These are phyloP conservation scores for Mustela erminea DNA, from an alignment of 2,797 vertebrate genomes.

Conservation along the genomic window DNA sequence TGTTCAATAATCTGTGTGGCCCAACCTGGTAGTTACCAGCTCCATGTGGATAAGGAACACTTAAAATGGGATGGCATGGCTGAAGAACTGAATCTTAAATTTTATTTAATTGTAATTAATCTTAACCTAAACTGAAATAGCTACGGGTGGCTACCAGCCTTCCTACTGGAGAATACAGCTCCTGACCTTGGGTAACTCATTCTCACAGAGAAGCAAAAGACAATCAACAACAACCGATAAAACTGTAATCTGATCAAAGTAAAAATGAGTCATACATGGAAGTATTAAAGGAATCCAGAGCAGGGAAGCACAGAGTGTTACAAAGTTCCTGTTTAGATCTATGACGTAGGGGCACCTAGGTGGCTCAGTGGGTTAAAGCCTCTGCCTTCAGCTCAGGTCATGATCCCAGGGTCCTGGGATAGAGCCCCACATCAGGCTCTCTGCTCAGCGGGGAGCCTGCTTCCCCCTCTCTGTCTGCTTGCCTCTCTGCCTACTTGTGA, in stretches of 20 bases:
- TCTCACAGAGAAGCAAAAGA: neutral
- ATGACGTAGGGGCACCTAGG: neutral
- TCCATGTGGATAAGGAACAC: neutral
- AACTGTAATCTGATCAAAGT: neutral
- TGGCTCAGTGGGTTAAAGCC: too few species aligned
- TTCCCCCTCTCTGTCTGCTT: too few species aligned
- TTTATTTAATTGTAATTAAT: constrained; percentile 37
- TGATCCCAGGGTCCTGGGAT: too few species aligned
- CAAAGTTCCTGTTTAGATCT: neutral
- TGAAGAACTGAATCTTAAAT: neutral
- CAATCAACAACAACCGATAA: neutral
- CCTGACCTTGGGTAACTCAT: neutral
- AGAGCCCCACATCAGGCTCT: too few species aligned
- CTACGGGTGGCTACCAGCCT: neutral
- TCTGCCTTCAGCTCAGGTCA: too few species aligned
- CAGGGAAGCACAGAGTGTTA: neutral
- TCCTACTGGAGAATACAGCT: neutral
- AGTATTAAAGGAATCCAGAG: neutral
- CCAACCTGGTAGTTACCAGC: neutral
- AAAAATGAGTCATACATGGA: neutral
- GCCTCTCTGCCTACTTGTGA: too few species aligned
- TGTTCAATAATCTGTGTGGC: neutral
- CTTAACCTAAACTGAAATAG: constrained; percentile 45
- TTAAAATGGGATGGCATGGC: neutral
- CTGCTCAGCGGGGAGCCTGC: too few species aligned